Conservation (phyloP, 2,888 invertebrate species). For the Hypena proboscidalis region DNA sequence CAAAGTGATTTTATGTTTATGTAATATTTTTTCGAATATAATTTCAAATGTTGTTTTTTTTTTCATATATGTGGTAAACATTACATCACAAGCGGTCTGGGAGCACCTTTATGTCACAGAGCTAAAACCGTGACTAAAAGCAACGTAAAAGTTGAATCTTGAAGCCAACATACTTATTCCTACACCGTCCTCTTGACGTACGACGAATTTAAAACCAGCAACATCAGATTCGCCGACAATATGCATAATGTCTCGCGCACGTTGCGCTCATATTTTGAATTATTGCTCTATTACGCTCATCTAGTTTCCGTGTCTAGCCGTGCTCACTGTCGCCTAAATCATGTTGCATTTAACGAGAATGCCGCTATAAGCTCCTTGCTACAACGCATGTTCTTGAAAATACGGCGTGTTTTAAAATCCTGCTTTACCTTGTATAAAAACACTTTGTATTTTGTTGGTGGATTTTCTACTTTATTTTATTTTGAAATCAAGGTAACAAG, state of each 20-base stretch:
- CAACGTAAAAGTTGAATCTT: neutral
- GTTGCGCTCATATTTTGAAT: conserved; percentile 30
- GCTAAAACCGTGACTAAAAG: too few relatives aligned
- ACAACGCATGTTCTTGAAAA: conserved; percentile 13
- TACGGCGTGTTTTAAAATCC: neutral
- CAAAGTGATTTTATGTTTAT: too few relatives aligned
- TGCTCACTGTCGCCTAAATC: conserved; percentile 25
- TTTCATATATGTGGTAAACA: too few relatives aligned
- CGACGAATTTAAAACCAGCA: conserved; percentile 21
- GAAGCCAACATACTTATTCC: neutral
- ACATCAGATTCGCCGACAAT: conserved; percentile 25
- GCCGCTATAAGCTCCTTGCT: conserved; percentile 7
- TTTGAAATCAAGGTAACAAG: too few relatives aligned
- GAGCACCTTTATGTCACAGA: too few relatives aligned
- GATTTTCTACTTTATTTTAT: too few relatives aligned
- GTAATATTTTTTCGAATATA: too few relatives aligned
- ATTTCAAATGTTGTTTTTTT: too few relatives aligned
- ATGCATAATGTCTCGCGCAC: conserved; percentile 35
- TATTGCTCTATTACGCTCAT: conserved; percentile 36
- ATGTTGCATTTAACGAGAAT: conserved; percentile 24
- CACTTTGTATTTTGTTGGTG: neutral
- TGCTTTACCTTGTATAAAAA: neutral
- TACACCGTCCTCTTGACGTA: neutral
- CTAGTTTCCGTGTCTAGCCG: conserved; percentile 17
- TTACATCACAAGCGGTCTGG: too few relatives aligned